Percentiles rank a stretch among this genome's conserved stretches.
phyloP scores from a whole-genome alignment of 2,888 invertebrate species.

The Chrysolina haemoptera region DNA sequence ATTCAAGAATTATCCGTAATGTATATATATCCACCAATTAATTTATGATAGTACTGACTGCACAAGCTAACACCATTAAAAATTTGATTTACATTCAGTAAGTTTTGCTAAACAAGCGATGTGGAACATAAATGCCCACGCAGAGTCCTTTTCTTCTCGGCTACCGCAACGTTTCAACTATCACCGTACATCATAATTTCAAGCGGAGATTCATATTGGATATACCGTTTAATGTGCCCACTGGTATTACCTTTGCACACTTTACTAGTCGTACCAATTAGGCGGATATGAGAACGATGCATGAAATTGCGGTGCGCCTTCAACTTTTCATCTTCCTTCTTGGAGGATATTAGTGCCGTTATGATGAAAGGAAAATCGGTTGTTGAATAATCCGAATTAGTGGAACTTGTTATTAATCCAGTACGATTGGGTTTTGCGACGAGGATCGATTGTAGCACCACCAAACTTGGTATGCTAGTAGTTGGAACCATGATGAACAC shows the following conservation, averaged over 20 bases:
- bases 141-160: conserved; percentile 57
- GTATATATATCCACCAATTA: conserved; percentile 44
- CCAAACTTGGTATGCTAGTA: too few relatives aligned
- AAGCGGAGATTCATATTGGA: conserved; percentile 40
- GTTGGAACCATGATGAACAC: too few relatives aligned
- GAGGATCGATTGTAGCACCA: too few relatives aligned
- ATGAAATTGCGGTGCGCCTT: conserved; percentile 19
- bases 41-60: conserved; percentile 39
- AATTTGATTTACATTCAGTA: conserved; percentile 57
- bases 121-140: conserved; percentile 63
- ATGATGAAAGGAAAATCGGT: conserved; percentile 3
- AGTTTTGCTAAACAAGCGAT: conserved; percentile 60
- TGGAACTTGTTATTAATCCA: neutral
- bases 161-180: conserved; percentile 59
- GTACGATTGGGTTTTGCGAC: too few relatives aligned
- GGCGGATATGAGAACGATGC: conserved; percentile 23
- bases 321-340: conserved; percentile 4
- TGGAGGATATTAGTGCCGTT: neutral
- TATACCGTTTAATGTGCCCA: conserved; percentile 32
- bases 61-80: conserved; percentile 44
- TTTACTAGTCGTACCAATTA: conserved; percentile 30
- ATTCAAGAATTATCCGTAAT: conserved; percentile 33
- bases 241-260: conserved; percentile 34
- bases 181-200: conserved; percentile 63
- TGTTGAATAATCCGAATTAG: neutral